Evolutionary conservation across 2,113 vertebrate species (phyloP).

Genomic region (Phrynosoma blainvillii): DNA sequence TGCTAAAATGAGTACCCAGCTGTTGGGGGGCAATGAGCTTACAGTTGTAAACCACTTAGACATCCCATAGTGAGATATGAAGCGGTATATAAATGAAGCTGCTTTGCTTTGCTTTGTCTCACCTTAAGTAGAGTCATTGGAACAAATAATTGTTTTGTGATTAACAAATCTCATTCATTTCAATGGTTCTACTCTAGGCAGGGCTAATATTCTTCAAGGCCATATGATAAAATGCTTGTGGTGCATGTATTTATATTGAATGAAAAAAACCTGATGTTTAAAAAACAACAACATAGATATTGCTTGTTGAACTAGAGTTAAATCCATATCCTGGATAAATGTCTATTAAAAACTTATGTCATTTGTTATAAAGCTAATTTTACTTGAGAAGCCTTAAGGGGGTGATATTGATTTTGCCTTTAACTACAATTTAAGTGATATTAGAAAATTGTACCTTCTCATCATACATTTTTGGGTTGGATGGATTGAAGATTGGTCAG

Average conservation of each 20-base stretch:
- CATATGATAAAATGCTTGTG: neutral
- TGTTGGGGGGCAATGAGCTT: too few species aligned
- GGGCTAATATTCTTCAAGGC: neutral
- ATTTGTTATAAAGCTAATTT: neutral
- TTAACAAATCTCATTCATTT: neutral
- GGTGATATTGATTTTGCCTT: conserved; percentile 6
- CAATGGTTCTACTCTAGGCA: neutral
- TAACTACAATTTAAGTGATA: neutral
- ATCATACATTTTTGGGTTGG: neutral
- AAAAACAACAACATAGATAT: neutral
- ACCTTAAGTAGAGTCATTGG: too few species aligned
- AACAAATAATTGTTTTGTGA: too few species aligned
- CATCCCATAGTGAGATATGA: too few species aligned
- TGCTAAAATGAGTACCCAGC: too few species aligned
- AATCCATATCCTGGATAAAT: neutral
- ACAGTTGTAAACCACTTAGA: too few species aligned
- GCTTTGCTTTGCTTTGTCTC: neutral
- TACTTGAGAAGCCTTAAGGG: neutral
- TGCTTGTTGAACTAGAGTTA: neutral
- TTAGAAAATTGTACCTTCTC: conserved; percentile 3
- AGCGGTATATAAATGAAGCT: too few species aligned
- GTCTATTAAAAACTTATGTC: neutral
- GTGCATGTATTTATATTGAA: neutral
- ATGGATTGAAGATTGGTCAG: neutral
- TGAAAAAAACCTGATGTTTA: accelerated